Percentiles rank a stretch among this genome's conserved stretches.
phyloP scores from a whole-genome alignment of 2,113 vertebrate species.

The Choloepus hoffmanni region DNA sequence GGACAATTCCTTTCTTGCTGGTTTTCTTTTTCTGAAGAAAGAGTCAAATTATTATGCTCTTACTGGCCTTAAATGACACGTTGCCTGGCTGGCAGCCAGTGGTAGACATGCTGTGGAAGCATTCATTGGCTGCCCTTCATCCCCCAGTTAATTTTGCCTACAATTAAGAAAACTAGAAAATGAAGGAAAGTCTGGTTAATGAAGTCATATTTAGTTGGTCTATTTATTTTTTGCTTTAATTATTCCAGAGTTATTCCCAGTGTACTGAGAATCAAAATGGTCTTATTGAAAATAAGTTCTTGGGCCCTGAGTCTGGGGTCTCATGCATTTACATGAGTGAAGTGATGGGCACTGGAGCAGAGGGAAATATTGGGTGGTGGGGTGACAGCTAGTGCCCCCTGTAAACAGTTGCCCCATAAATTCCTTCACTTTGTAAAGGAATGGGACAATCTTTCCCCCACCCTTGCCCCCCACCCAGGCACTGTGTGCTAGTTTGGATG shows the following conservation, averaged over 20 bases:
- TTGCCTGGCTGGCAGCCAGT: conserved; percentile 27
- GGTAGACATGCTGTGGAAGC: conserved; percentile 63
- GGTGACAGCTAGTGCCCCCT: neutral
- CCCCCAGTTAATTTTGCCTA: conserved; percentile 2
- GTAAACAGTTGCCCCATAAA: neutral
- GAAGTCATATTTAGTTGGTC: neutral
- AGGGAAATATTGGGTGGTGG: neutral
- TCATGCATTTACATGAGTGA: neutral
- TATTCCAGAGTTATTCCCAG: neutral
- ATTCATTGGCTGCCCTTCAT: conserved; percentile 35
- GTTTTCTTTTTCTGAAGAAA: conserved; percentile 55
- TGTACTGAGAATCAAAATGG: neutral
- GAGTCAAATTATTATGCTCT: conserved; percentile 30
- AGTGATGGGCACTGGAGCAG: neutral
- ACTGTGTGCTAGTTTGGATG: conserved; percentile 53
- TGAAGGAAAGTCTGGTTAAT: neutral
- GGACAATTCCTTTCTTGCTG: conserved; percentile 32
- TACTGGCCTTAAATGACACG: conserved; percentile 57
- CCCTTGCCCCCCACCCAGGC: too few species aligned
- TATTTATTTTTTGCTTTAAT: neutral
- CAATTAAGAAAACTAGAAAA: neutral
- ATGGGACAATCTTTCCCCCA: neutral
- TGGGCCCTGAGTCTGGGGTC: neutral
- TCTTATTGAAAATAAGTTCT: neutral
- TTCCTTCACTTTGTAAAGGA: neutral